Evolutionary conservation across 2,113 vertebrate genomes (phyloP).

Genomic region (cattle (Bos taurus)): DNA sequence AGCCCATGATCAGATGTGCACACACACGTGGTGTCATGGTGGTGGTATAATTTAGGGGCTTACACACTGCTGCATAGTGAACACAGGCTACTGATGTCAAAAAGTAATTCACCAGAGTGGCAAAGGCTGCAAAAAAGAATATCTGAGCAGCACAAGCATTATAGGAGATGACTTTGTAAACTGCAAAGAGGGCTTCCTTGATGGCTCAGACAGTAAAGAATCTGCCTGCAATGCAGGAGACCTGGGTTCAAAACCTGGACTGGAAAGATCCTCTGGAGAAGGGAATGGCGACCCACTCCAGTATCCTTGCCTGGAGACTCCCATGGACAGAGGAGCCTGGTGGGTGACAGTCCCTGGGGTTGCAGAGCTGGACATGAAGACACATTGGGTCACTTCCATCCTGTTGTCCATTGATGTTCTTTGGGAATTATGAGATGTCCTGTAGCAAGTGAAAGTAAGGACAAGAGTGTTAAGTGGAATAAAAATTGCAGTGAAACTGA

Average conservation of each 20-base stretch:
- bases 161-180: not conserved
- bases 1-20: not conserved
- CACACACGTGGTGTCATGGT: not conserved
- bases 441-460: not conserved
- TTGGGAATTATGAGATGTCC: not conserved
- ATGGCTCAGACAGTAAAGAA: not conserved
- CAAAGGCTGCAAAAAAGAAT: not conserved
- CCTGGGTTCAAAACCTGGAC: not conserved
- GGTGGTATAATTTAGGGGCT: not conserved
- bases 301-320: not conserved
- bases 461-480: not conserved
- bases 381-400: conserved; percentile 9
- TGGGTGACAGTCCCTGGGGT: accelerated
- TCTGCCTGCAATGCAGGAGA: not conserved
- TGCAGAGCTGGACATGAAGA: not conserved
- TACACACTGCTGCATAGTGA: not conserved
- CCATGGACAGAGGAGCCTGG: not conserved
- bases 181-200: not conserved
- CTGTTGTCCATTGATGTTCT: not conserved
- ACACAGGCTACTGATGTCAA: not conserved
- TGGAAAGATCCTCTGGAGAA: not conserved
- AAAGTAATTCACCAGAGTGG: not conserved
- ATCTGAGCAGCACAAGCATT: not conserved
- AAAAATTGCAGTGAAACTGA: not conserved
- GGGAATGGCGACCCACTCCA: not conserved